Conservation (phyloP, 2,888 invertebrate genomes). For the Mythimna impura region DNA sequence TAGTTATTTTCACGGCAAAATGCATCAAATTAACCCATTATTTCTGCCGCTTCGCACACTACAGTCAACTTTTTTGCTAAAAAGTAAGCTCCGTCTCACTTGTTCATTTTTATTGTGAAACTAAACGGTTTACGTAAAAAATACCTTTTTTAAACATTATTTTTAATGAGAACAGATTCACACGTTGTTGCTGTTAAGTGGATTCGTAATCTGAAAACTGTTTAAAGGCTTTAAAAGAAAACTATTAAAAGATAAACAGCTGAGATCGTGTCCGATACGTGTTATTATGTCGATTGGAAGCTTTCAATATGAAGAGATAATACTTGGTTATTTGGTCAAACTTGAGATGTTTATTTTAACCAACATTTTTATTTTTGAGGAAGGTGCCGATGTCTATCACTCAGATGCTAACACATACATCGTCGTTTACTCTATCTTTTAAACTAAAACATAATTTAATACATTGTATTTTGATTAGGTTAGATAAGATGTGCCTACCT, state of each 20-base stretch:
- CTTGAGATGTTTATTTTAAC: background rate
- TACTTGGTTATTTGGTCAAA: background rate
- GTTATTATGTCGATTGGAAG: conserved; percentile 5
- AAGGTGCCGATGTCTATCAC: too few species aligned
- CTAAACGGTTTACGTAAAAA: conserved; percentile 50
- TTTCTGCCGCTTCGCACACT: conserved; percentile 54
- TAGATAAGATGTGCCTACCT: too few species aligned
- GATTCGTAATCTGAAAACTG: conserved; percentile 31
- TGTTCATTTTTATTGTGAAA: conserved; percentile 54
- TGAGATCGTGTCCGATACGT: background rate
- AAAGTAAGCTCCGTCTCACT: conserved; percentile 49
- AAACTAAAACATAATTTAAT: too few species aligned
- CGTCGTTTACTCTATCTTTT: too few species aligned
- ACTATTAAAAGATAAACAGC: conserved; percentile 5
- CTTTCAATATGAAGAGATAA: background rate
- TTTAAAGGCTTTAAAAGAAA: conserved; percentile 16
- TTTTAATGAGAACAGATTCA: conserved; percentile 58
- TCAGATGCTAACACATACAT: too few species aligned
- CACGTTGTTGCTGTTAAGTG: conserved; percentile 41
- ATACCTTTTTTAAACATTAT: conserved; percentile 44
- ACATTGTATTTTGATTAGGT: too few species aligned
- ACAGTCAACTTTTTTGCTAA: conserved; percentile 39
- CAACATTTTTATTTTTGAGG: too few species aligned
- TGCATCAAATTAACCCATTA: conserved; percentile 72
- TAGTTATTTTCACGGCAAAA: conserved; percentile 68